These are phyloP conservation scores for Sphaerodactylus townsendi DNA, from an alignment of 2,113 vertebrate species.

Conservation along the genomic window DNA sequence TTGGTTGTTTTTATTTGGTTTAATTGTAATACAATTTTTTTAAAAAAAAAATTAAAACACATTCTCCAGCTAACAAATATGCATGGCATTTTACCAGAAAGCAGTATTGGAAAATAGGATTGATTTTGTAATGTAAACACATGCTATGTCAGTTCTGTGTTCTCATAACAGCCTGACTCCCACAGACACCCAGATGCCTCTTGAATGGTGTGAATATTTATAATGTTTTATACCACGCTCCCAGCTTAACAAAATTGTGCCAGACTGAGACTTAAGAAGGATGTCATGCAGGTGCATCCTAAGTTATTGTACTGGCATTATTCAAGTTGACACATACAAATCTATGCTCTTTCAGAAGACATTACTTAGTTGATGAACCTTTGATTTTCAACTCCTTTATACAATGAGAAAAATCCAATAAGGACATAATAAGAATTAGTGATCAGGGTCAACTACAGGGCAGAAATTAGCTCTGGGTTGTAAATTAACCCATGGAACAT, in stretches of 20 bases:
- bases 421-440: neutral
- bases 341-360: neutral
- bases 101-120: too few species aligned
- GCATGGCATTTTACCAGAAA: too few species aligned
- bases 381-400: conserved; percentile 26
- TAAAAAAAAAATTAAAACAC: too few species aligned
- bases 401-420: neutral
- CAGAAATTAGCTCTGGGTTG: neutral
- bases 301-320: neutral
- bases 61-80: too few species aligned
- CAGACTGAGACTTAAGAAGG: neutral
- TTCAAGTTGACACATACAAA: neutral
- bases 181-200: too few species aligned
- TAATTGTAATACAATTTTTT: too few species aligned
- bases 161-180: too few species aligned
- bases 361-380: neutral
- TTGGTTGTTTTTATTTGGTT: too few species aligned
- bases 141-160: too few species aligned
- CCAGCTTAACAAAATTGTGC: neutral
- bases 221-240: neutral
- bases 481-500: conserved; percentile 19
- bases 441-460: conserved; percentile 4
- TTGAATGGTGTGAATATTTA: too few species aligned
- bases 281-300: neutral
- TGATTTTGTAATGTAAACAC: too few species aligned